phyloP scores from a whole-genome alignment of 1,140 invertebrate species.

The Drosophila sechellia region DNA sequence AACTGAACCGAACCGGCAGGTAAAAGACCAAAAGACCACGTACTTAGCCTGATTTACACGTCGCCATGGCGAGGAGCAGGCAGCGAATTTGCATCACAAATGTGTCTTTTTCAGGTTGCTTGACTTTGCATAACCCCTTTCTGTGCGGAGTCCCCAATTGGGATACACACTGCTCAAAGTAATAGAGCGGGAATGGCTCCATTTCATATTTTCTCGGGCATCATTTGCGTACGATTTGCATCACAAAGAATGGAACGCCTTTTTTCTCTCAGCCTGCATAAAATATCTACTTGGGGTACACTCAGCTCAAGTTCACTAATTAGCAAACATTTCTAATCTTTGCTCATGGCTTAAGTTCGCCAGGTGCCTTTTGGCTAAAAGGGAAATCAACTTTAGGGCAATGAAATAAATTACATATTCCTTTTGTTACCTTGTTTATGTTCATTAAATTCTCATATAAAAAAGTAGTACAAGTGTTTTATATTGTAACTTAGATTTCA shows the following conservation, averaged over 20 bases:
- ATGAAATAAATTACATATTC: too few species aligned
- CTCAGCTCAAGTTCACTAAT: conserved; percentile 60
- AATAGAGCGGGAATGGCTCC: conserved; percentile 57
- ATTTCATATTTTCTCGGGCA: conserved; percentile 76
- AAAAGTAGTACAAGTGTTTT: too few species aligned
- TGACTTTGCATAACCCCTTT: conserved; percentile 83
- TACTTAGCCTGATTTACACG: conserved; percentile 83
- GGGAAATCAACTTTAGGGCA: not conserved
- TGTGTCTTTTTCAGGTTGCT: conserved; percentile 83
- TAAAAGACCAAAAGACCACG: conserved; percentile 80
- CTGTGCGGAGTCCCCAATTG: conserved; percentile 28
- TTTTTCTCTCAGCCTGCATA: conserved; percentile 37
- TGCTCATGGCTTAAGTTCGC: conserved; percentile 18
- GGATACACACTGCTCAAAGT: conserved; percentile 45
- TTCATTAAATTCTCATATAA: too few species aligned
- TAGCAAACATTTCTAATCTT: conserved; percentile 55
- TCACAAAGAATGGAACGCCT: conserved; percentile 62
- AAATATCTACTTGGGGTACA: conserved; percentile 45
- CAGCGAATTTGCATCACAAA: conserved; percentile 79
- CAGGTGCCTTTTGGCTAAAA: conserved; percentile 10
- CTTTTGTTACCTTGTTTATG: too few species aligned
- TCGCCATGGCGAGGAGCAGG: conserved; percentile 54
- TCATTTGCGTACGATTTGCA: conserved; percentile 77
- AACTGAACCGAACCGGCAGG: conserved; percentile 48
- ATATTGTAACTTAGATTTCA: not conserved